Conservation (phyloP, 1,140 invertebrate species). For the Cotesia typhae region DNA sequence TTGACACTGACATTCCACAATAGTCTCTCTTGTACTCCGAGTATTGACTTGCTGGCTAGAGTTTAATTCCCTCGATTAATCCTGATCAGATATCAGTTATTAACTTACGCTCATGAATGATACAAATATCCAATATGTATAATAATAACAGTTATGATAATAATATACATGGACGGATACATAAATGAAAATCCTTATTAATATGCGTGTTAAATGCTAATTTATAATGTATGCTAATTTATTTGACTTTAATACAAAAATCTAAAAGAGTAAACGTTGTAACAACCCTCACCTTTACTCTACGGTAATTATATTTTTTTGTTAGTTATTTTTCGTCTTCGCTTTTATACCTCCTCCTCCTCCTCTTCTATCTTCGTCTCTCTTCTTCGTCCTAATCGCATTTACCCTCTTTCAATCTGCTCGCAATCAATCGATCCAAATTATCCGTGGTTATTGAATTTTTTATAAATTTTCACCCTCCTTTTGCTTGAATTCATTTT, state of each 20-base stretch:
- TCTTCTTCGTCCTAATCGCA: constrained; percentile 4
- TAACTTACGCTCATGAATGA: constrained; percentile 9
- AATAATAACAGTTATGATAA: constrained; percentile 15
- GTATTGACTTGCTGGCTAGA: constrained; percentile 31
- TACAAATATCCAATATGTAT: constrained; percentile 8
- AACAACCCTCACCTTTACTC: constrained; percentile 11
- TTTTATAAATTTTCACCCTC: constrained; percentile 7
- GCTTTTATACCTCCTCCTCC: not conserved
- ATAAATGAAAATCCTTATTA: constrained; percentile 16
- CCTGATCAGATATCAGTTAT: constrained; percentile 34
- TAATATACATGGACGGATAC: constrained; percentile 19
- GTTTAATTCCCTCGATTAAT: constrained; percentile 37
- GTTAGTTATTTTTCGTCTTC: not conserved
- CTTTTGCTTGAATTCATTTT: not conserved
- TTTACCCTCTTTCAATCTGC: constrained; percentile 8
- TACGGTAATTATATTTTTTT: not conserved
- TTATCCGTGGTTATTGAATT: constrained; percentile 23
- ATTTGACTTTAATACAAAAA: not conserved
- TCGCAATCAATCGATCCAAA: constrained; percentile 18
- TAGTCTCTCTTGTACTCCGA: constrained; percentile 18
- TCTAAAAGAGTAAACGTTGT: not conserved
- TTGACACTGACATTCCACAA: constrained; percentile 37
- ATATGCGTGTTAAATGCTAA: constrained; percentile 11
- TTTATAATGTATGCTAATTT: constrained; percentile 12
- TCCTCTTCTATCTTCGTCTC: not conserved